Conservation (phyloP, 2,797 vertebrate genomes). For the Schizothorax lantsangensis region DNA sequence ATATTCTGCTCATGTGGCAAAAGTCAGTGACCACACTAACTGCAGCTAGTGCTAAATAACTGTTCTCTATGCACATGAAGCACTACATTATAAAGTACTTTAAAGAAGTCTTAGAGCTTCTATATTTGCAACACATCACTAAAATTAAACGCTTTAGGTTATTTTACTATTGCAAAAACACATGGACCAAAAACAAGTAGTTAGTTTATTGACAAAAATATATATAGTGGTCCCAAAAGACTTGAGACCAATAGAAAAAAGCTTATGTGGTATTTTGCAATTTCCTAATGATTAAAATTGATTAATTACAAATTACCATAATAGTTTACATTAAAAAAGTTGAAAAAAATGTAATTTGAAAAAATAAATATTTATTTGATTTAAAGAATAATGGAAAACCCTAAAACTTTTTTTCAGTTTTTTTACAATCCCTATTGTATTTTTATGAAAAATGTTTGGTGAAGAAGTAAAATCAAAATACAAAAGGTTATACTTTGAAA, state of each 20-base stretch:
- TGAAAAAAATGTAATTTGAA: background rate
- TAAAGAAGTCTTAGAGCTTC: background rate
- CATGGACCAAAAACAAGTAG: background rate
- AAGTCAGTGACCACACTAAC: slow-evolving; percentile 33
- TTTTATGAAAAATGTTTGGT: too few relatives aligned
- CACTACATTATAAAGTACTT: background rate
- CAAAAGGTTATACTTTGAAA: too few relatives aligned
- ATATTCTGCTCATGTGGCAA: slow-evolving; percentile 41
- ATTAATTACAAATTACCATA: background rate
- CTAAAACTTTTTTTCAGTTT: too few relatives aligned
- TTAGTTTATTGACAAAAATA: background rate
- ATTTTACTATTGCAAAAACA: background rate
- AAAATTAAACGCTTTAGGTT: background rate
- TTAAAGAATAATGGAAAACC: background rate
- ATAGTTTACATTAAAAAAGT: background rate
- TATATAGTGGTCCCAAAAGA: background rate
- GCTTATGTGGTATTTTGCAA: background rate
- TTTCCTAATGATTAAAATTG: background rate
- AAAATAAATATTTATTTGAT: too few relatives aligned
- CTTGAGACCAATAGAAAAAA: background rate
- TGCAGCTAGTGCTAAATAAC: slow-evolving; percentile 17
- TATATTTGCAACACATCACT: background rate
- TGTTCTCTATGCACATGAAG: background rate
- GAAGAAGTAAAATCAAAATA: too few relatives aligned
- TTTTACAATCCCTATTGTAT: too few relatives aligned